Conservation (phyloP, 2,113 vertebrate species). For the Amblyornis subalaris region DNA sequence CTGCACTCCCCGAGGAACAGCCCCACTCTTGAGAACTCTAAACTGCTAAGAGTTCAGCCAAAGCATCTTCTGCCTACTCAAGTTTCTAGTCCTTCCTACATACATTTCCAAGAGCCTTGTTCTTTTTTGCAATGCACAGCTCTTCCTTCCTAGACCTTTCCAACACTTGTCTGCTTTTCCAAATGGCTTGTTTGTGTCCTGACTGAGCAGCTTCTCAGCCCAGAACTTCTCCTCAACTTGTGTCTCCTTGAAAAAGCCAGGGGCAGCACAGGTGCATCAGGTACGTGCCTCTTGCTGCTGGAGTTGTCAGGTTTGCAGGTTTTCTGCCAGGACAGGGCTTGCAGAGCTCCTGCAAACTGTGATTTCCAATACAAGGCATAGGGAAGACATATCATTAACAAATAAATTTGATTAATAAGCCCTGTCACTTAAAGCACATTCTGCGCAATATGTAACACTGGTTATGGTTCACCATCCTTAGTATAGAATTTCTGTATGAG, state of each 20-base stretch:
- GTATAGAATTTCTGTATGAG: neutral
- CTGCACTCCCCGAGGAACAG: neutral
- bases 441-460: neutral
- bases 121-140: neutral
- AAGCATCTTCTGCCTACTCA: slow-evolving; percentile 46
- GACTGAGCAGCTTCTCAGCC: neutral
- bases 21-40: slow-evolving; percentile 1
- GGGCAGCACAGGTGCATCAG: neutral
- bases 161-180: neutral
- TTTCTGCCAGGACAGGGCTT: neutral
- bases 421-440: neutral
- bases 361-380: neutral
- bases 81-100: slow-evolving; percentile 29
- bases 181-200: neutral
- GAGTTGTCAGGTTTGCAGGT: neutral
- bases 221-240: neutral
- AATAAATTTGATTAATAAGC: neutral
- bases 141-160: neutral
- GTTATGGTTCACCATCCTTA: neutral
- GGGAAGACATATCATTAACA: neutral
- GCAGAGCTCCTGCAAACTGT: neutral
- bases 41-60: slow-evolving; percentile 33
- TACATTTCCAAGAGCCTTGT: neutral
- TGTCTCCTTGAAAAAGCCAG: neutral
- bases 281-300: neutral